Evolutionary conservation across 2,797 vertebrate species (phyloP), one percentile per base, ranked within the genome.

Genomic region (Eurystomus glaucurus): DNA sequence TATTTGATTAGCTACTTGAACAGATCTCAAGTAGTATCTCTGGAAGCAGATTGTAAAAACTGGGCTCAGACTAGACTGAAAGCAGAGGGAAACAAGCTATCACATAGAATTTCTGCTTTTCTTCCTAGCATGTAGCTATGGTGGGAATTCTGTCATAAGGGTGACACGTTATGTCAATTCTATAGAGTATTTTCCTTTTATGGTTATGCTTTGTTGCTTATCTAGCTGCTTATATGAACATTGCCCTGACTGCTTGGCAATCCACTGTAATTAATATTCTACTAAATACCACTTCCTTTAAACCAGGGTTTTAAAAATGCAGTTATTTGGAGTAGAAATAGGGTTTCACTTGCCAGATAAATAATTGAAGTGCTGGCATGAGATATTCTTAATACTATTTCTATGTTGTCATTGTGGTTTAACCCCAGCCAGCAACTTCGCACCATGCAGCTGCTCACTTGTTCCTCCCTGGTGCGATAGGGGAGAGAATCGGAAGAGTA

Each of bases 111-210:
- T 95, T 93, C 77, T 92, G 33, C 37, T 87, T 92, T 91, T 82
- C 45, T 91, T 91, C 51, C 65, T 54, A 48, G 48, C 25, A 29
- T 50, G 72, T 41, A 71, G 52, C 50, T 90, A 71, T 71, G 83
- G 39, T 60, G 72, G 52, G 72, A 84, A 90, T 94, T 80, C 60
- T 90, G 60, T 92, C 83, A 64, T 43, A 79, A 28, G 85, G 23
- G 26, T 58, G 55, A 80, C 55, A 35, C 23, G 65, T 71, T 84
- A 81, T 54, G 80, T 81, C 80, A 94, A 18, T 90, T 86, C 76
- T 84, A 45, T 77, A 58, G 79, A 80, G n/a, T 46, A 41, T 86
- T 93, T 78, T 71, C 93, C 72, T 86, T 94, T 86, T 86, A 94
- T 52, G 76, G 86, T 82, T 78, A 37, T 26, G 41, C 19, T 64